Conservation (phyloP, 2,113 vertebrate species). For the Irena cyanogastra region DNA sequence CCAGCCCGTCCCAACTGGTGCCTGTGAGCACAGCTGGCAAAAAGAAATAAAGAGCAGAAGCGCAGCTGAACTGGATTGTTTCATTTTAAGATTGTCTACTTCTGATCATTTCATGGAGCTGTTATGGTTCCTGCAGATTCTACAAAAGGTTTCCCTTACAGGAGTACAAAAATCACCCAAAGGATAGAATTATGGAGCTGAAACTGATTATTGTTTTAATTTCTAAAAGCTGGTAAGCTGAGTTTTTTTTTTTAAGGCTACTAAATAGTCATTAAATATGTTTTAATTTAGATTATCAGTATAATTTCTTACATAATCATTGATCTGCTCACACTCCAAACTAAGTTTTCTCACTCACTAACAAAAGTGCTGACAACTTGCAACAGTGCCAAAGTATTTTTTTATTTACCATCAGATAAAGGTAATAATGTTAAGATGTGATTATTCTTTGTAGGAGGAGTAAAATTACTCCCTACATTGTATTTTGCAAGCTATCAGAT, state of each 20-base stretch:
- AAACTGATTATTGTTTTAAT: background rate
- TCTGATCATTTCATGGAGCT: background rate
- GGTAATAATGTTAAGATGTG: background rate
- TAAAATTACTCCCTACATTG: background rate
- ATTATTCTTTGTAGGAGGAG: background rate
- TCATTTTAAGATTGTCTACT: background rate
- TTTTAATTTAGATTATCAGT: background rate
- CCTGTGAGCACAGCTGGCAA: rapidly evolving
- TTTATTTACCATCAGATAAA: background rate
- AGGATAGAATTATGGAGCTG: background rate
- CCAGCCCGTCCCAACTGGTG: background rate
- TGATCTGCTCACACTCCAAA: background rate
- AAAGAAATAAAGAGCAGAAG: background rate
- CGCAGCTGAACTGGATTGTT: background rate
- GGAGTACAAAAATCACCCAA: background rate
- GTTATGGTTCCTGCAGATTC: background rate
- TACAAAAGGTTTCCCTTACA: background rate
- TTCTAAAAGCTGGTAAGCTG: background rate
- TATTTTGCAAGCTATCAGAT: background rate
- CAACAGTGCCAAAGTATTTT: background rate
- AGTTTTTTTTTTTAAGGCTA: background rate
- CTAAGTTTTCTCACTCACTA: background rate
- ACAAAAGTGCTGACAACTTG: background rate
- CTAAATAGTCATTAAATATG: background rate
- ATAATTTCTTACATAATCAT: background rate